Conservation (phyloP, 2,797 vertebrate species). For the Microctenopoma stevenorrisi region DNA sequence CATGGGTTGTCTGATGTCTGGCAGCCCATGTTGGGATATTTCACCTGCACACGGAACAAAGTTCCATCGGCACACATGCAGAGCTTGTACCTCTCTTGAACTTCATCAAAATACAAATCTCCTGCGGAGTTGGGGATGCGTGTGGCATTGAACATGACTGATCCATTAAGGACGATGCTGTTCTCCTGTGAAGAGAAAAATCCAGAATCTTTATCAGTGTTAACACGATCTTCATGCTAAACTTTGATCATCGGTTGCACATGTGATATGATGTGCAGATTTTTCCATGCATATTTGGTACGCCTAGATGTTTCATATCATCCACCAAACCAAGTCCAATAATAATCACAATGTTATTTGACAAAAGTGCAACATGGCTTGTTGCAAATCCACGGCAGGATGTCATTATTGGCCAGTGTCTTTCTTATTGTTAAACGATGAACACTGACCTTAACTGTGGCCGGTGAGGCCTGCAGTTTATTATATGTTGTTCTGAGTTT, state of each 20-base stretch:
- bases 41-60: constrained; percentile 94
- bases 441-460: too few relatives aligned
- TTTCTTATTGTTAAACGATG: too few relatives aligned
- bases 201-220: background rate
- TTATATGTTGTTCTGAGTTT: too few relatives aligned
- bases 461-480: too few relatives aligned
- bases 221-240: background rate
- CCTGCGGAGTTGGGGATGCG: constrained; percentile 91
- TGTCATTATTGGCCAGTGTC: too few relatives aligned
- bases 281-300: too few relatives aligned
- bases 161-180: constrained; percentile 95
- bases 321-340: too few relatives aligned
- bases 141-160: constrained; percentile 90
- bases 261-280: too few relatives aligned
- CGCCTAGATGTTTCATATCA: too few relatives aligned
- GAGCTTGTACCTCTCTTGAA: constrained; percentile 94
- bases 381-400: too few relatives aligned
- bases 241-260: background rate
- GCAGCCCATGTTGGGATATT: constrained; percentile 93
- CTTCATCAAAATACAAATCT: constrained; percentile 85
- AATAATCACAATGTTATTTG: too few relatives aligned
- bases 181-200: constrained; percentile 85
- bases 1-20: constrained; percentile 94
- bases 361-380: too few relatives aligned
- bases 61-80: constrained; percentile 97